A percentile compares a stretch with the other conserved stretches of the same genome.
These are phyloP conservation scores for Parascotia fuliginaria DNA, from an alignment of 2,888 invertebrate genomes.

Conservation along the genomic window DNA sequence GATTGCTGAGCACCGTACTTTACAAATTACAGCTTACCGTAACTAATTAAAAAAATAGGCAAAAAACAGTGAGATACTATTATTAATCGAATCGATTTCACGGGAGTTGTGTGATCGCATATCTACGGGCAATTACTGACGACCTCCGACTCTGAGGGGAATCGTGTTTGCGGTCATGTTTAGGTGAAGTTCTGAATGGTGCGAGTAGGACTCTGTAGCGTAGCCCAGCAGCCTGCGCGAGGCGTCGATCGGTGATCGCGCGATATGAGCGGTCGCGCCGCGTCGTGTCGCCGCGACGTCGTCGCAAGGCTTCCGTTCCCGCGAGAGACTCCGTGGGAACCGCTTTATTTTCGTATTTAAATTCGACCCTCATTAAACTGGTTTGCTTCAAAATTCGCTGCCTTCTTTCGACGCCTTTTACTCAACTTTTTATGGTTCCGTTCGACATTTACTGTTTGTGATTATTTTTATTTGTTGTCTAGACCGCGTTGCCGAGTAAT, in stretches of 20 bases:
- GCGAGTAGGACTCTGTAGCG: constrained; percentile 20
- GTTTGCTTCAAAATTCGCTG: constrained; percentile 85
- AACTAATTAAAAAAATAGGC: constrained; percentile 53
- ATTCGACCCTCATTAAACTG: constrained; percentile 86
- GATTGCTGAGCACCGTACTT: constrained; percentile 40
- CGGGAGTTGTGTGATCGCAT: constrained; percentile 61
- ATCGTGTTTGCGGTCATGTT: constrained; percentile 11
- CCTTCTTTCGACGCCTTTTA: constrained; percentile 86
- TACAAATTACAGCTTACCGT: constrained; percentile 58
- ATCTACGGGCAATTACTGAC: constrained; percentile 52
- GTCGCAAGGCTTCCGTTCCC: constrained; percentile 80
- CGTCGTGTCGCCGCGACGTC: constrained; percentile 66
- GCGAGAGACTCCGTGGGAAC: constrained; percentile 84
- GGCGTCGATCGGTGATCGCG: constrained; percentile 54
- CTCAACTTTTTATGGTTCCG: constrained; percentile 85
- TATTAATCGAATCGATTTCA: constrained; percentile 67
- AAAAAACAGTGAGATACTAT: constrained; percentile 64
- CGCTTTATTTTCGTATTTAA: constrained; percentile 84
- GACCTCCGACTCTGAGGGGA: constrained; percentile 48
- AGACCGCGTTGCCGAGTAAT: constrained; percentile 63
- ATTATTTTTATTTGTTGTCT: constrained; percentile 71
- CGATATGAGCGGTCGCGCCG: constrained; percentile 50
- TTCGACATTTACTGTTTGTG: constrained; percentile 82
- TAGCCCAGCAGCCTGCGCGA: constrained; percentile 28
- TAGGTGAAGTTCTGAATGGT: constrained; percentile 36